Percentiles rank a stretch among this genome's conserved stretches.
phyloP scores from a whole-genome alignment of 1,140 invertebrate species.

The Drosophila gunungcola region DNA sequence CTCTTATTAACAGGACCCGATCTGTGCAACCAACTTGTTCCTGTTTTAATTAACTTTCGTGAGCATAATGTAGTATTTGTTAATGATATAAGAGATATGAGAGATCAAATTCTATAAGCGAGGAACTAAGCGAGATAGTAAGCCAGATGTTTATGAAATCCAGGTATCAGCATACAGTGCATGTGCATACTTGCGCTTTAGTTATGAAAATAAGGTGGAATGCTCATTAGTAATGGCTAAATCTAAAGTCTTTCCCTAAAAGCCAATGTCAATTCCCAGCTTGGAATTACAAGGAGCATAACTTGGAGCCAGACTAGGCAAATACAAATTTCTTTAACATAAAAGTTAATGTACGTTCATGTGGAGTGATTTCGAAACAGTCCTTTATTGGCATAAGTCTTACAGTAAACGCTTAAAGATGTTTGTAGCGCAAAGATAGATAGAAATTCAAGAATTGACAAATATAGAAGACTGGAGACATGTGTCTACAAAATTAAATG shows the following conservation, averaged over 20 bases:
- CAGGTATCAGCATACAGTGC: not conserved
- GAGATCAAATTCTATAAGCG: too few species aligned
- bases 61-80: too few species aligned
- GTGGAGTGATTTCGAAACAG: too few species aligned
- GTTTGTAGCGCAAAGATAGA: not conserved
- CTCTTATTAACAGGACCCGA: too few species aligned
- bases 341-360: not conserved
- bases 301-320: not conserved
- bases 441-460: constrained; percentile 1
- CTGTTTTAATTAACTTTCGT: too few species aligned
- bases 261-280: constrained; percentile 2
- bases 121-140: too few species aligned
- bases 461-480: not conserved
- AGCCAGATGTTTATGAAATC: too few species aligned
- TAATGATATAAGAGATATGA: too few species aligned
- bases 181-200: constrained; percentile 1
- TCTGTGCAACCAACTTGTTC: too few species aligned
- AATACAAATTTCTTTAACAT: not conserved
- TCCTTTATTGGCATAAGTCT: too few species aligned
- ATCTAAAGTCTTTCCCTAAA: not conserved
- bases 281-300: constrained; percentile 1
- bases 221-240: constrained; percentile 3
- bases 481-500: constrained; percentile 9
- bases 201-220: not conserved
- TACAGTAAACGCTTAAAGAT: not conserved